Percentiles rank a stretch among this genome's conserved stretches.
Conservation (phyloP, 1,140 invertebrate species). For the Platyura marginata region DNA sequence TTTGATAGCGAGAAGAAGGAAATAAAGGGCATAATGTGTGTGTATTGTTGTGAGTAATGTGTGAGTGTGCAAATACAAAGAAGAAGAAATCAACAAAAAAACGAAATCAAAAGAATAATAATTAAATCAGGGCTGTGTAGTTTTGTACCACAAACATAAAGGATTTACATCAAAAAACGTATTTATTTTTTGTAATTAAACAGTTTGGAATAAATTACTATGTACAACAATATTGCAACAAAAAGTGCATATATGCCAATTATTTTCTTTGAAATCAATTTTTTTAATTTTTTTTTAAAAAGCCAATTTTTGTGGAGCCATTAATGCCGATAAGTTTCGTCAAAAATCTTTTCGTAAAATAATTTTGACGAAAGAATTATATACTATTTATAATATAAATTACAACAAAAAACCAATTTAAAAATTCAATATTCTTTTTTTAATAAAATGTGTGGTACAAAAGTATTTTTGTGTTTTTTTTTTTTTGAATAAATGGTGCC, state of each 20-base stretch:
- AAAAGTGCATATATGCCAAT: not conserved
- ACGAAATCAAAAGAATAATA: too few species aligned
- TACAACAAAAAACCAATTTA: not conserved
- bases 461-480: not conserved
- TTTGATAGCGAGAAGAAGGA: not conserved
- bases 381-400: not conserved
- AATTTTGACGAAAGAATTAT: constrained; percentile 23
- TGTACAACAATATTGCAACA: not conserved
- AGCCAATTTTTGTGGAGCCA: constrained; percentile 13
- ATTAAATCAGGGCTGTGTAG: not conserved
- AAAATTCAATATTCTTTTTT: not conserved
- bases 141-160: not conserved
- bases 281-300: not conserved
- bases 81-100: not conserved
- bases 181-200: not conserved
- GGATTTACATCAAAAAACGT: not conserved
- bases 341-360: constrained; percentile 15
- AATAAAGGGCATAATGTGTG: not conserved
- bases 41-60: not conserved
- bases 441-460: not conserved
- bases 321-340: constrained; percentile 27
- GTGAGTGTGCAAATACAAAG: not conserved
- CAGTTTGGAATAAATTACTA: too few species aligned
- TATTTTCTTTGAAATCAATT: not conserved
- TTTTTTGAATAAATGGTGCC: not conserved